These are phyloP conservation scores for Ophonus ardosiacus DNA, from an alignment of 2,888 invertebrate genomes.

Conservation along the genomic window DNA sequence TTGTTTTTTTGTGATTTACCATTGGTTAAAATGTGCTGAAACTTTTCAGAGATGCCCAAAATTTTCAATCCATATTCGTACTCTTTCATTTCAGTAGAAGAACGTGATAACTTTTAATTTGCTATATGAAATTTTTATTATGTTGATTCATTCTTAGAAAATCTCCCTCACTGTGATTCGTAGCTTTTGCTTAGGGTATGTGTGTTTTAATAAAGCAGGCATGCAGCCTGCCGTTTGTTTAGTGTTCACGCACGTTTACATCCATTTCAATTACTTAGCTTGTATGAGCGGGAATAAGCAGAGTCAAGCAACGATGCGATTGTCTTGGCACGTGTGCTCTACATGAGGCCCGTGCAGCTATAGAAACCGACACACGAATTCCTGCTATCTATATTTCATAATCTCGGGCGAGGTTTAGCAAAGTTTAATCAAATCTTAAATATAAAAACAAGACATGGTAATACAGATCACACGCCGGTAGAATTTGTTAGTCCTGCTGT, in stretches of 20 bases:
- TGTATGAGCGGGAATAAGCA: background rate
- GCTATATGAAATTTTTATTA: no score
- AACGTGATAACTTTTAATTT: no score
- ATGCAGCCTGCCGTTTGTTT: background rate
- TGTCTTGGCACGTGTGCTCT: conserved; percentile 32
- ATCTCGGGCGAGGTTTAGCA: conserved; percentile 50
- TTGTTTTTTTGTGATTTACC: no score
- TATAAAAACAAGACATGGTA: conserved; percentile 61
- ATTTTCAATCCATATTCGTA: no score
- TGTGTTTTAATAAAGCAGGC: conserved; percentile 24
- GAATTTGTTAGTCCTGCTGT: no score
- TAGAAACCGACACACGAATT: conserved; percentile 49
- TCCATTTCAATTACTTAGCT: conserved; percentile 23
- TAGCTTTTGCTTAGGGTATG: no score
- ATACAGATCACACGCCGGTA: conserved; percentile 41
- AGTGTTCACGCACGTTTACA: conserved; percentile 40
- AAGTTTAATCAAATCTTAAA: conserved; percentile 64
- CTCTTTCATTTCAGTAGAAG: no score
- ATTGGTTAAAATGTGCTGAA: no score
- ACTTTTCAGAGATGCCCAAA: no score
- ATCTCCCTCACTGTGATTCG: no score
- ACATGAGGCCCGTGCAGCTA: conserved; percentile 10
- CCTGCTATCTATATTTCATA: conserved; percentile 60
- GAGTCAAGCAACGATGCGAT: background rate
- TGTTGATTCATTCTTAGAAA: no score